Evolutionary conservation across 2,113 vertebrate species (phyloP).

Genomic region (Epinephelus cyanopodus): DNA sequence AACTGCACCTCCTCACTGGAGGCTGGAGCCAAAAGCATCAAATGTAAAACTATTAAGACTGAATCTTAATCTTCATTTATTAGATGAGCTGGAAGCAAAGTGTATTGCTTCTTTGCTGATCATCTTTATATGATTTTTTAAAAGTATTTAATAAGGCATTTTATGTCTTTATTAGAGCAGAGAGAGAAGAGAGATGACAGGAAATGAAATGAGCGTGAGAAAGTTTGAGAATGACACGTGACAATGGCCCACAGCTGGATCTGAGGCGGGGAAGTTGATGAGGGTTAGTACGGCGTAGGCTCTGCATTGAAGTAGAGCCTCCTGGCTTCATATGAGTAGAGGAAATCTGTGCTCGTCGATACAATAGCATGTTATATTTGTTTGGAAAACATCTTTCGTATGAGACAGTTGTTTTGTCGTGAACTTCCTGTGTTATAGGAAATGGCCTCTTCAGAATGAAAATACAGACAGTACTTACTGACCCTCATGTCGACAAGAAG

Average conservation of each 20-base stretch:
- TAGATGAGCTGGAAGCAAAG: not conserved
- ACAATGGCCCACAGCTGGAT: not conserved
- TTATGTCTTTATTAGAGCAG: not conserved
- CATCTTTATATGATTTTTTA: not conserved
- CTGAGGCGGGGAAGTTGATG: not conserved
- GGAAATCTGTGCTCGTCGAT: too few species aligned
- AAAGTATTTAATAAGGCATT: not conserved
- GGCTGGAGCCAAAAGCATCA: not conserved
- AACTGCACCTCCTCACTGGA: not conserved
- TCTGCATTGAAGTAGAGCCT: too few species aligned
- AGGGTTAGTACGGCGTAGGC: too few species aligned
- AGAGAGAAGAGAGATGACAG: not conserved
- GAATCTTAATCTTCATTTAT: slow-evolving; percentile 20
- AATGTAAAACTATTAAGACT: not conserved
- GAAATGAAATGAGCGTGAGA: not conserved
- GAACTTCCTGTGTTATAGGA: too few species aligned
- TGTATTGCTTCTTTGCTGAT: not conserved
- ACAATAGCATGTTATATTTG: too few species aligned
- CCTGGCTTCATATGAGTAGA: too few species aligned
- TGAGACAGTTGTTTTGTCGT: too few species aligned
- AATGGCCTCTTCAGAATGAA: too few species aligned
- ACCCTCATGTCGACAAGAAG: too few species aligned
- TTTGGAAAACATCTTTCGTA: too few species aligned
- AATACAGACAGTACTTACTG: too few species aligned
- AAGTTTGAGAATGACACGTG: not conserved